Percentiles rank a stretch among this genome's conserved stretches.
phyloP scores from a whole-genome alignment of 1,140 invertebrate genomes.

The Sesamia nonagrioides region DNA sequence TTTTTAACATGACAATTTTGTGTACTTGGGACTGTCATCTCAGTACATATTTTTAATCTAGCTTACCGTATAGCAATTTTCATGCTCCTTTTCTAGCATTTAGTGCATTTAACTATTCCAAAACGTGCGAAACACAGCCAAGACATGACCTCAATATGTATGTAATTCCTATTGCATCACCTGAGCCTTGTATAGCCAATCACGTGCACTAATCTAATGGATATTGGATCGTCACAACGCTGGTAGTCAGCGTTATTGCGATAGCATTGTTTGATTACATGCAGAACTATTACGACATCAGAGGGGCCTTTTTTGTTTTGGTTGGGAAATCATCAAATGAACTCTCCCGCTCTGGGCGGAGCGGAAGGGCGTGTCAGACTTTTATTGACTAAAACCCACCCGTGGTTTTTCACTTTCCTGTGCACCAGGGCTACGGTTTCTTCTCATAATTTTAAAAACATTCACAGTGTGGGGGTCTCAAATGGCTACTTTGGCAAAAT shows the following conservation, averaged over 20 bases:
- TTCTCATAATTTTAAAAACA: too few relatives aligned
- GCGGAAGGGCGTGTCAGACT: too few relatives aligned
- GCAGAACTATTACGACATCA: background rate
- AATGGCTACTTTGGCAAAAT: too few relatives aligned
- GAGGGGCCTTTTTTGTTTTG: too few relatives aligned
- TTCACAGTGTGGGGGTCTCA: background rate
- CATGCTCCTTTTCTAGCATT: background rate
- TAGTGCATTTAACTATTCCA: background rate
- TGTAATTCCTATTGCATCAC: background rate
- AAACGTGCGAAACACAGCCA: background rate
- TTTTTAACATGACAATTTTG: too few relatives aligned
- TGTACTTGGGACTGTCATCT: too few relatives aligned
- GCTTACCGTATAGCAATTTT: background rate
- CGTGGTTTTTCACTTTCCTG: too few relatives aligned
- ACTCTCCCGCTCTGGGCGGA: too few relatives aligned
- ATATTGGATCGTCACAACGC: background rate
- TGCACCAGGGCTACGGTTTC: too few relatives aligned
- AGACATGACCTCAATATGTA: slow-evolving; percentile 11
- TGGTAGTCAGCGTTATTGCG: background rate
- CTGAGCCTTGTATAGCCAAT: background rate
- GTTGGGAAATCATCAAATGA: too few relatives aligned
- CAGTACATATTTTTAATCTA: too few relatives aligned
- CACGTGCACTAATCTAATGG: slow-evolving; percentile 15
- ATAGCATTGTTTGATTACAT: slow-evolving; percentile 1
- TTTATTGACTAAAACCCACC: too few relatives aligned